A percentile compares a stretch with the other conserved stretches of the same genome.
phyloP scores from a whole-genome alignment of 2,113 vertebrate species.

The Sminthopsis crassicaudata region DNA sequence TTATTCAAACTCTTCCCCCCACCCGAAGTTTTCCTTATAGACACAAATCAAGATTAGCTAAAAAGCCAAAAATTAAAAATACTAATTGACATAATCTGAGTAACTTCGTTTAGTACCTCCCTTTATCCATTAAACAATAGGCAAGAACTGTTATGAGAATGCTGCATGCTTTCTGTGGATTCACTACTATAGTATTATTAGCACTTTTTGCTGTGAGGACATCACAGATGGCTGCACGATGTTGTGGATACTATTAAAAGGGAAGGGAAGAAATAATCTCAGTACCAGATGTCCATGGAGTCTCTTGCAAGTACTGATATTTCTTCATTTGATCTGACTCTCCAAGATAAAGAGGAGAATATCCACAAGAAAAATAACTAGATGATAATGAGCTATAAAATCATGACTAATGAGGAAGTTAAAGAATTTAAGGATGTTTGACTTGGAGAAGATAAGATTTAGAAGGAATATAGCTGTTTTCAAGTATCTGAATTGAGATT shows the following conservation, averaged over 20 bases:
- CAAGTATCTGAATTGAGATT: not conserved
- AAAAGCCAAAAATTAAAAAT: not conserved
- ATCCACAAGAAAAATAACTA: no score
- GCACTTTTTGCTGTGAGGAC: accelerated
- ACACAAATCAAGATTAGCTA: no score
- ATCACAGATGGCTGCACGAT: no score
- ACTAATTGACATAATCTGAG: not conserved
- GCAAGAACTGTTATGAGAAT: not conserved
- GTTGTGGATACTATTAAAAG: no score
- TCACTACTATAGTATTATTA: not conserved
- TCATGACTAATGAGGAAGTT: not conserved
- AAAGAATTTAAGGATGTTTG: not conserved
- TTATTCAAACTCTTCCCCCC: no score
- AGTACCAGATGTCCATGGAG: no score
- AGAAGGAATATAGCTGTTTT: not conserved
- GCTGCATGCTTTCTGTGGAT: not conserved
- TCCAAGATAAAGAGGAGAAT: no score
- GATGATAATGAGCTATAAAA: not conserved
- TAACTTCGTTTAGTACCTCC: not conserved
- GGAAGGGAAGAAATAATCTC: no score
- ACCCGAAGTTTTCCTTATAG: no score
- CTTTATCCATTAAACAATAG: not conserved
- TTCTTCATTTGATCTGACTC: no score
- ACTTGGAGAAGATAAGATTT: not conserved
- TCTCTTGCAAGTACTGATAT: no score